phyloP scores from a whole-genome alignment of 2,113 vertebrate species.

The Anarrhichthys ocellatus region DNA sequence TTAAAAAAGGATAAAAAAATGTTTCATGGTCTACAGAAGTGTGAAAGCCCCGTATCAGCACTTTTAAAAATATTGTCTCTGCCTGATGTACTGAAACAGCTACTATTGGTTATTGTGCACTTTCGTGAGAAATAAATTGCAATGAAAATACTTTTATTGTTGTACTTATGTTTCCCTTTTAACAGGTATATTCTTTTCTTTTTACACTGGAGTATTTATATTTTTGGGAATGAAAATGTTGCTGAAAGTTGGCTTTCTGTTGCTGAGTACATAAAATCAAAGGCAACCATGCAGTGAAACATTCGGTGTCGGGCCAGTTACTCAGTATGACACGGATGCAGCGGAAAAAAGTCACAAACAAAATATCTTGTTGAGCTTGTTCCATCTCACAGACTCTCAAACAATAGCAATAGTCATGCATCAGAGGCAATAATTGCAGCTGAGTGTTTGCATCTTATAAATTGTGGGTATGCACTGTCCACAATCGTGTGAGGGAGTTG shows the following conservation, averaged over 20 bases:
- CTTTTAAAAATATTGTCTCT: background rate
- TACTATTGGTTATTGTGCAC: background rate
- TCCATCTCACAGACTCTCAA: conserved; percentile 71
- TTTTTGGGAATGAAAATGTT: background rate
- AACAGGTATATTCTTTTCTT: background rate
- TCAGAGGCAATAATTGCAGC: conserved; percentile 72
- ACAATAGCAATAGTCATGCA: conserved; percentile 78
- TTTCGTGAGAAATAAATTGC: background rate
- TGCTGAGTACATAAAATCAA: conserved; percentile 22
- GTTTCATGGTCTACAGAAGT: background rate
- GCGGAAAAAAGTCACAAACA: conserved; percentile 53
- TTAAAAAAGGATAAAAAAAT: background rate
- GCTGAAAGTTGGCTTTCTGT: conserved; percentile 6
- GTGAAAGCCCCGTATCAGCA: background rate
- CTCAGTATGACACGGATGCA: conserved; percentile 44
- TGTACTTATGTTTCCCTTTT: background rate
- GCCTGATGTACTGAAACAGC: background rate
- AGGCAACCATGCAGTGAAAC: conserved; percentile 34
- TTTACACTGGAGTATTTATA: background rate
- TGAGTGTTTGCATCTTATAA: conserved; percentile 69
- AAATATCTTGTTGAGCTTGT: conserved; percentile 49
- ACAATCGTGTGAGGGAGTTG: conserved; percentile 59
- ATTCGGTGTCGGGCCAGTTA: conserved; percentile 34
- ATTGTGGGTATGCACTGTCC: conserved; percentile 64
- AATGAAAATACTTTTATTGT: background rate